A percentile compares a stretch with the other conserved stretches of the same genome.
phyloP scores from a whole-genome alignment of 2,113 vertebrate species.

The Salvelinus sp. region DNA sequence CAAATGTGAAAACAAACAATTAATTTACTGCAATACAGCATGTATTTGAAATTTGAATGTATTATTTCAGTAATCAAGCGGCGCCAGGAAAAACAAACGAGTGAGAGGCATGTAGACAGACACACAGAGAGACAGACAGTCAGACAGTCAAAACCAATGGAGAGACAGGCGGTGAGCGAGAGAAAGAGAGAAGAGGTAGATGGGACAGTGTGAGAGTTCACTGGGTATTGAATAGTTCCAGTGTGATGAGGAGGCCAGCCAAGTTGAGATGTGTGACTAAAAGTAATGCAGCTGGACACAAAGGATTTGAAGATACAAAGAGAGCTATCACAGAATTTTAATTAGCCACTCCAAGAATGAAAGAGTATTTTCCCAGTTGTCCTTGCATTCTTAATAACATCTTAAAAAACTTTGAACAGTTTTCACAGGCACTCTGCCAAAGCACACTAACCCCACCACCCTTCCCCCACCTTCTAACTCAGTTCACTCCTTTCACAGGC shows the following conservation, averaged over 20 bases:
- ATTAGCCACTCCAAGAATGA: conserved; percentile 70
- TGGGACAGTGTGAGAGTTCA: background rate
- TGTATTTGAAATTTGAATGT: background rate
- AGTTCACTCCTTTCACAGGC: conserved; percentile 15
- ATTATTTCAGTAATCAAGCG: background rate
- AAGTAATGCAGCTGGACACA: conserved; percentile 47
- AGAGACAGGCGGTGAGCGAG: conserved; percentile 8
- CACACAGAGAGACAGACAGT: background rate
- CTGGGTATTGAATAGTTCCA: background rate
- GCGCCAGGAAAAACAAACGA: background rate
- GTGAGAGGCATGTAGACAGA: background rate
- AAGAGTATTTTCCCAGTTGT: conserved; percentile 63
- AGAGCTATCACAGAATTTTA: conserved; percentile 65
- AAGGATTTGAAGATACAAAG: conserved; percentile 57
- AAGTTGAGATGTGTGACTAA: background rate
- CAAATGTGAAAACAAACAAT: conserved; percentile 7
- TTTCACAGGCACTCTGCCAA: conserved; percentile 67
- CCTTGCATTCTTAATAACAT: conserved; percentile 57
- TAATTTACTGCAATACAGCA: background rate
- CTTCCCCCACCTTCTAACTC: conserved; percentile 18
- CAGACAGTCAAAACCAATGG: background rate
- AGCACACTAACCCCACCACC: conserved; percentile 37
- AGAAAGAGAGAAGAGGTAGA: background rate
- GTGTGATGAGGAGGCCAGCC: background rate
- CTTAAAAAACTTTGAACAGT: conserved; percentile 26